Base-by-base conservation (phyloP, 2,113 vertebrate genomes). In the Oryzias javanicus region DNA sequence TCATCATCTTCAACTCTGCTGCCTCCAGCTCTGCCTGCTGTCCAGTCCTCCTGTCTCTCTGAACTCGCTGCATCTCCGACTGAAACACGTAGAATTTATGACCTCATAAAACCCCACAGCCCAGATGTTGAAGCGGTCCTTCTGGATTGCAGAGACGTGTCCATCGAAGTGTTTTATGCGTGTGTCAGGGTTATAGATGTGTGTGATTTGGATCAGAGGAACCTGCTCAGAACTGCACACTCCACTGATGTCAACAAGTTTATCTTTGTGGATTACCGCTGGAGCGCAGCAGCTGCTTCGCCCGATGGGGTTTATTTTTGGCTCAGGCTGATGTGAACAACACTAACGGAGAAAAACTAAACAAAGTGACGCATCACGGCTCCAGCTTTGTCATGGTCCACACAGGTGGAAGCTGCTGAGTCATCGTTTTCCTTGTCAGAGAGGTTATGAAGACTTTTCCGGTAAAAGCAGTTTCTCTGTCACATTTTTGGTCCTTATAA, bases 251-350 rank as follows among this genome's bases (percentile, higher is more conserved):
- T 69, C 60, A 64, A 76, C 76, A 69, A 71, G 62, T 64, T 72
- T 54, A 86, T 80, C 79, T 79, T 54, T 10, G 60, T 42, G 73
- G 74, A 81, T 76, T 76, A 80, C 45, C 51, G 55, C 49, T 73
- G 49, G 19, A 48, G 24, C 42, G 57, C 41, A 62, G 17, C 41
- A n/a, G 14, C 49, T 12, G 50, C 55, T 65, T 47, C 59, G 54
- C 59, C 50, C 19, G 22, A 54, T 22, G 41, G 49, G 22, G 64
- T 64, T 74, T 84, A 84, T 86, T 80, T 79, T 64, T 42, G 55
- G 57, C 44, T 19, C 17, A 0, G 47, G 60, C 58, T 68, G 55
- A 76, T 48, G 54, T 3, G 13, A 46, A 57, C 44, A 41, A 68
- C 62, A 67, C 35, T 13, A 53, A 55, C 59, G 14, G 20, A 59